Evolutionary conservation across 2,888 invertebrate species (phyloP).

Genomic region (Enchytraeus crypticus): DNA sequence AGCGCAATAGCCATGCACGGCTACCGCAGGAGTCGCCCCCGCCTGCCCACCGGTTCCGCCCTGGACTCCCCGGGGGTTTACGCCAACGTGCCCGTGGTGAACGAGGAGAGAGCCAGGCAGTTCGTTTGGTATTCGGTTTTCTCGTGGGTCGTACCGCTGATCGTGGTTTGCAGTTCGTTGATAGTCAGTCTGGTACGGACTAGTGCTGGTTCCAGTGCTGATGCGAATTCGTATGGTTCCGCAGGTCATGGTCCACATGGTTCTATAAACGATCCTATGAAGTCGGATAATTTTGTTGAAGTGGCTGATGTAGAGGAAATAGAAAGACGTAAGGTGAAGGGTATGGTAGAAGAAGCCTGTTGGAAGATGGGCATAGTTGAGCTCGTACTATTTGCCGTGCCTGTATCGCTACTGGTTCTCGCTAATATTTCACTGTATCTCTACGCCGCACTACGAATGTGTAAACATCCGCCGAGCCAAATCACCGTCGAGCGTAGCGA

Average conservation of each 20-base stretch:
- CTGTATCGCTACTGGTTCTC: not conserved
- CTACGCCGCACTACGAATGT: not conserved
- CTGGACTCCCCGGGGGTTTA: not conserved
- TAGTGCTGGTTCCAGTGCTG: not conserved
- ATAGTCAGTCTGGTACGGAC: not conserved
- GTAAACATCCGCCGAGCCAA: not conserved
- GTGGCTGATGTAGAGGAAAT: not conserved
- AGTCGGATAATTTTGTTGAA: no score
- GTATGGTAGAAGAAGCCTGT: not conserved
- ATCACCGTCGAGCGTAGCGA: not conserved
- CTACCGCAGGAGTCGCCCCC: not conserved
- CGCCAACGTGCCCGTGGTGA: not conserved
- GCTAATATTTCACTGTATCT: not conserved
- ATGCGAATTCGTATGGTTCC: not conserved
- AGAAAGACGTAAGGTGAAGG: not conserved
- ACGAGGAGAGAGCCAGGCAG: not conserved
- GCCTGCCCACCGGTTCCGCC: not conserved
- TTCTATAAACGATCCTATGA: not conserved
- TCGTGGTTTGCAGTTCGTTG: not conserved
- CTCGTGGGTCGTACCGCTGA: slow-evolving; percentile 1
- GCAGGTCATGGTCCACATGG: not conserved
- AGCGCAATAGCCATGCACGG: slow-evolving; percentile 1
- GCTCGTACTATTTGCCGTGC: slow-evolving; percentile 1
- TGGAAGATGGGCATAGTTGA: not conserved
- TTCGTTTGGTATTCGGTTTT: slow-evolving; percentile 5